Evolutionary conservation across 2,888 invertebrate species (phyloP).

Genomic region (Stenichneumon culpator): DNA sequence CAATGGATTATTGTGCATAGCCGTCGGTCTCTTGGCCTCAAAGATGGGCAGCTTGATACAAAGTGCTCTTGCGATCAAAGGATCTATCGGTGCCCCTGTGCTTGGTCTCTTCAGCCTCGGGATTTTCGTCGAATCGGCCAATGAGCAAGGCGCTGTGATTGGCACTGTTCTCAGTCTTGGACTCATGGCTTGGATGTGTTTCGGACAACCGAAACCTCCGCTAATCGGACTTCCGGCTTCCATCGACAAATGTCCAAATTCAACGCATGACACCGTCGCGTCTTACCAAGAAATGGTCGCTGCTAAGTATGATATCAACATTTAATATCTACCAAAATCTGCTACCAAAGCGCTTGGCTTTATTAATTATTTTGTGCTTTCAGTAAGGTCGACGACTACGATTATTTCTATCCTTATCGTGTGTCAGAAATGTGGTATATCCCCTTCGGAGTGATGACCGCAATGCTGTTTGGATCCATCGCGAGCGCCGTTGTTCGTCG

Average conservation of each 20-base stretch:
- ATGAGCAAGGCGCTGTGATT: constrained; percentile 84
- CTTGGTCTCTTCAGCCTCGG: constrained; percentile 92
- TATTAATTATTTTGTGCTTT: too few species aligned
- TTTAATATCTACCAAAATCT: too few species aligned
- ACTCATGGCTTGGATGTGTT: constrained; percentile 74
- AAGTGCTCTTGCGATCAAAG: constrained; percentile 92
- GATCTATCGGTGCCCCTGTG: constrained; percentile 93
- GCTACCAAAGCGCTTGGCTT: too few species aligned
- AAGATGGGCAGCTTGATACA: constrained; percentile 79
- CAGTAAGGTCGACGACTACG: too few species aligned
- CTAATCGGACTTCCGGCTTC: constrained; percentile 74
- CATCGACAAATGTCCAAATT: constrained; percentile 72
- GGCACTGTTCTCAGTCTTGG: constrained; percentile 74
- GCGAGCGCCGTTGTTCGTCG: too few species aligned
- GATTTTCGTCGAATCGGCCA: constrained; percentile 94
- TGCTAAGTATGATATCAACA: too few species aligned
- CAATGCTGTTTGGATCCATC: too few species aligned
- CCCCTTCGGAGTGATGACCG: too few species aligned
- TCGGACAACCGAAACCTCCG: too few species aligned
- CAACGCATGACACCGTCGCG: constrained; percentile 1
- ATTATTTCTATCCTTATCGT: too few species aligned
- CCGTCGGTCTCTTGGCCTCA: constrained; percentile 77
- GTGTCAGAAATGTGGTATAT: too few species aligned
- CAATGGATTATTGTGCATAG: constrained; percentile 76
- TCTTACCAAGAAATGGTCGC: too few species aligned